These are phyloP conservation scores for Malacoctenus gilli DNA, from an alignment of 2,797 vertebrate species.

Conservation along the genomic window DNA sequence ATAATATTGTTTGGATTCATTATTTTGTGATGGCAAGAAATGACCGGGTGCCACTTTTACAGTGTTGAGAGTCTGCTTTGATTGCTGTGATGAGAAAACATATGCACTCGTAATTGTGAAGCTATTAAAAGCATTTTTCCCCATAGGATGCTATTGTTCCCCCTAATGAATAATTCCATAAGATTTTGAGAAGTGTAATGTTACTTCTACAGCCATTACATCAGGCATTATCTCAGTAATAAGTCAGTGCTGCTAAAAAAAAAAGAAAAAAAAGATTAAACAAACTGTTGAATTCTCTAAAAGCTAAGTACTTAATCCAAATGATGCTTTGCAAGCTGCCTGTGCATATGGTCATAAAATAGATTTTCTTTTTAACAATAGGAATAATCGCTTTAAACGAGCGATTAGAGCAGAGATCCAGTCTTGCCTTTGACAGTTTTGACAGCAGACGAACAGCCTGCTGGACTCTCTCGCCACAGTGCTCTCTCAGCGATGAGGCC, in stretches of 20 bases:
- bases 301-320: slow-evolving; percentile 16
- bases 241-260: not conserved
- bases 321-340: slow-evolving; percentile 22
- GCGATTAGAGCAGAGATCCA: slow-evolving; percentile 9
- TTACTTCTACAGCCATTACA: no score
- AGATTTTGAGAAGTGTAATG: no score
- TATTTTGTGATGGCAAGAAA: no score
- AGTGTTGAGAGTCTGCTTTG: no score
- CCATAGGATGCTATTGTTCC: no score
- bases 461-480: not conserved
- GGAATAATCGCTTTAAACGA: slow-evolving; percentile 14
- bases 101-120: no score
- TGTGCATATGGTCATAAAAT: slow-evolving; percentile 23
- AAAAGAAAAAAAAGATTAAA: slow-evolving; percentile 13
- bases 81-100: no score
- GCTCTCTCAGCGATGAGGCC: not conserved
- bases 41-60: no score
- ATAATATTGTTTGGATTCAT: no score
- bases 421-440: slow-evolving; percentile 2
- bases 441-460: slow-evolving; percentile 1
- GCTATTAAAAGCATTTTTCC: no score
- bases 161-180: no score
- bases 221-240: not conserved
- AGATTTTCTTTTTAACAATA: slow-evolving; percentile 16
- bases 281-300: slow-evolving; percentile 16